phyloP scores from a whole-genome alignment of 2,888 invertebrate species.

The Coleophora flavipennella region DNA sequence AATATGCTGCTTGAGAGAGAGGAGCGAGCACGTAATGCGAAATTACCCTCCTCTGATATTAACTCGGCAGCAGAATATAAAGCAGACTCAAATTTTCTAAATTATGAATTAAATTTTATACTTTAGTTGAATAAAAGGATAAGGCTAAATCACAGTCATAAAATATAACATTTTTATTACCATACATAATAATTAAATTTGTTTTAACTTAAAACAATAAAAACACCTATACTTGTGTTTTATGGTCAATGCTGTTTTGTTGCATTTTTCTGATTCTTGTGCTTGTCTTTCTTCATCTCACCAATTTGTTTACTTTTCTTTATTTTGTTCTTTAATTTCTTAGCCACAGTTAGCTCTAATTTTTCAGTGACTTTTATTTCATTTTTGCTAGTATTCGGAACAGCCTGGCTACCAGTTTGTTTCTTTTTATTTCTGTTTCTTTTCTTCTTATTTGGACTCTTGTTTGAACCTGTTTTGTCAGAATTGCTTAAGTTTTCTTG shows the following conservation, averaged over 20 bases:
- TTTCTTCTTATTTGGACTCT: constrained; percentile 27
- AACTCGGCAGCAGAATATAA: background rate
- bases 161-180: no score
- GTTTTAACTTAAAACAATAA: no score
- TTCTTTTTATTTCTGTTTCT: constrained; percentile 28
- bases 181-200: no score
- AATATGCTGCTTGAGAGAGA: no score
- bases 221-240: no score
- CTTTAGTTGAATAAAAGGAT: no score
- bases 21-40: background rate
- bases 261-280: constrained; percentile 16
- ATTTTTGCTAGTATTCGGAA: constrained; percentile 18
- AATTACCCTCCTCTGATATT: background rate
- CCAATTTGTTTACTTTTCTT: constrained; percentile 55
- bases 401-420: constrained; percentile 12
- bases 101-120: no score
- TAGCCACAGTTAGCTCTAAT: constrained; percentile 35
- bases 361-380: constrained; percentile 36
- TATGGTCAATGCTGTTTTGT: background rate
- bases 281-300: constrained; percentile 22
- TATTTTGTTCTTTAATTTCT: constrained; percentile 45
- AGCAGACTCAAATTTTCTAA: constrained; percentile 2
- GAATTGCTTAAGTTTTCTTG: background rate
- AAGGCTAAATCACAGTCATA: no score
- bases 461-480: constrained; percentile 10